A percentile compares a stretch with the other conserved stretches of the same genome.
Conservation (phyloP, 2,797 vertebrate genomes). For the Zonotrichia albicollis region DNA sequence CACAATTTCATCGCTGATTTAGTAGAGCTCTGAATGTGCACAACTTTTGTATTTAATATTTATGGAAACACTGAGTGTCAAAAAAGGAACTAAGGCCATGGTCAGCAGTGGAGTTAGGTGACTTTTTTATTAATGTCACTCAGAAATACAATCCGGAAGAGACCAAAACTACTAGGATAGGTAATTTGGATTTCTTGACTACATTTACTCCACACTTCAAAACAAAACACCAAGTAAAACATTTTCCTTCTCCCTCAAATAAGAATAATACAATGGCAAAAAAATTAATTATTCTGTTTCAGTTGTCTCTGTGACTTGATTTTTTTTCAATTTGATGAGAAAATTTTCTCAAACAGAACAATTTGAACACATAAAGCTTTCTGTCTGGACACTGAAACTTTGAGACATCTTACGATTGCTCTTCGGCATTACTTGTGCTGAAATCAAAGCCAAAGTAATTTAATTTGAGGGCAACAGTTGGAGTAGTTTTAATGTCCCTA, state of each 20-base stretch:
- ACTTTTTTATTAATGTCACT: not conserved
- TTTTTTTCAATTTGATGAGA: not conserved
- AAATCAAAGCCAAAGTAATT: not conserved
- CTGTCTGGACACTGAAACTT: not conserved
- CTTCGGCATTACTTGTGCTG: not conserved
- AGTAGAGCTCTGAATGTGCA: not conserved
- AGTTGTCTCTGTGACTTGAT: not conserved
- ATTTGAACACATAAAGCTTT: not conserved
- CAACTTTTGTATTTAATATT: not conserved
- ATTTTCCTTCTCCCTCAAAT: accelerated
- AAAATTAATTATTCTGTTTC: not conserved
- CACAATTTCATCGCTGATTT: not conserved
- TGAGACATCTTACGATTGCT: not conserved
- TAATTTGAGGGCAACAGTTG: not conserved
- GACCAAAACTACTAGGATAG: not conserved
- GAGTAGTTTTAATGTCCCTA: not conserved
- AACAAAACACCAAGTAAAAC: not conserved
- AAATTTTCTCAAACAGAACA: not conserved
- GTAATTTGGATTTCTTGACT: not conserved
- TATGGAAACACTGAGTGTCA: not conserved
- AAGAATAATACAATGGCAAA: not conserved
- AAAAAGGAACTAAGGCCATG: not conserved
- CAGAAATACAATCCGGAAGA: not conserved
- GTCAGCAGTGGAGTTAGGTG: not conserved
- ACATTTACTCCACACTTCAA: not conserved